Conservation (phyloP, 2,888 invertebrate species). For the Cheilosia vulpina region DNA sequence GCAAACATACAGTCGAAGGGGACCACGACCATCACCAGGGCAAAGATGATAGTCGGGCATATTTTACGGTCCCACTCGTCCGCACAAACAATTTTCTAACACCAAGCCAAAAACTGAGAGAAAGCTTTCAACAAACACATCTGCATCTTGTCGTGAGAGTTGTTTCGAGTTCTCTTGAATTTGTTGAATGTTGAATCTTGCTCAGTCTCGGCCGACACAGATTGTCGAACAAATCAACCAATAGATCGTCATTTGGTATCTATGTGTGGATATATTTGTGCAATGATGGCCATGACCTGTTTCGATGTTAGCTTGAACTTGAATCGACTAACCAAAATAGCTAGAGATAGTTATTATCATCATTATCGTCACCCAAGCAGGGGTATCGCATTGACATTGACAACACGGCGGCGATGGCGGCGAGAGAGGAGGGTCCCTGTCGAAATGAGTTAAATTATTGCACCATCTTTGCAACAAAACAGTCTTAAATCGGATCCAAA, state of each 20-base stretch:
- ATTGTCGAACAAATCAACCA: slow-evolving; percentile 7
- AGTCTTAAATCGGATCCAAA: neutral
- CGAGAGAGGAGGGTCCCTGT: neutral
- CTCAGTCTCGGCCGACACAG: slow-evolving; percentile 9
- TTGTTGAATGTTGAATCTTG: neutral
- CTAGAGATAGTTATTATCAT: slow-evolving; percentile 50
- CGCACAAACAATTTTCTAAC: slow-evolving; percentile 78
- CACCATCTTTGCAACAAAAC: slow-evolving; percentile 20
- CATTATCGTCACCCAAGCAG: slow-evolving; percentile 15
- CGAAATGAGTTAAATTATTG: slow-evolving; percentile 48
- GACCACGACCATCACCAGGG: slow-evolving; percentile 59
- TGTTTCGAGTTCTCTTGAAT: slow-evolving; percentile 19
- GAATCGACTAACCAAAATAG: slow-evolving; percentile 53
- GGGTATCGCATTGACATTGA: too few relatives aligned
- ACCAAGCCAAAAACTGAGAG: slow-evolving; percentile 76
- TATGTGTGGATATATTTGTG: slow-evolving; percentile 7
- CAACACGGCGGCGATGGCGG: neutral
- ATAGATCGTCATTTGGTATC: slow-evolving; percentile 31
- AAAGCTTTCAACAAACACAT: slow-evolving; percentile 75
- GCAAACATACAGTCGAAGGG: slow-evolving; percentile 18
- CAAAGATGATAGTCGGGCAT: slow-evolving; percentile 17
- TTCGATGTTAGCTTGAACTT: slow-evolving; percentile 65
- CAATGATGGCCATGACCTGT: slow-evolving; percentile 64
- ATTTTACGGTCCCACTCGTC: too few relatives aligned
- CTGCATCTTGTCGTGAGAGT: neutral